Base-by-base conservation (phyloP, 2,797 vertebrate genomes). In the Triplophysa bombifrons region DNA sequence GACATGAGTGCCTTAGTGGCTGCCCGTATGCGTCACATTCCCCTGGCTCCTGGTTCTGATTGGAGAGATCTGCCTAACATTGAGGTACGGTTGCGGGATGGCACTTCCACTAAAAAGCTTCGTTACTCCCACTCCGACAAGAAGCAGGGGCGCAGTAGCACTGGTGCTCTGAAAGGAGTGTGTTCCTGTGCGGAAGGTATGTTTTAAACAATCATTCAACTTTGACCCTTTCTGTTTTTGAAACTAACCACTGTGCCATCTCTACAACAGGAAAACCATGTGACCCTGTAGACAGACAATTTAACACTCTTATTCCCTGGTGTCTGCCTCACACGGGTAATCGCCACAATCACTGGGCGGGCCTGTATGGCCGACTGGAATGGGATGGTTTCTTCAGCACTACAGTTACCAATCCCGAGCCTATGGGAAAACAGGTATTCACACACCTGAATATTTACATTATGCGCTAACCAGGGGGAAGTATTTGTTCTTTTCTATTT, bases 301-400 rank as follows among this genome's bases (percentile, higher is more conserved):
- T 99, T 85, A 97, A 96, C 92, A 99, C 97, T 0, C 92, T 99
- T 69, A 96, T 99, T 86, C 98, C 97, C 0, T 99, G 97, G 98
- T 99, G 97, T 88, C 88, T 99, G 83, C 98, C 98, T 3, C 98
- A 99, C 90, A 99, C 98, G 0, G 98, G 97, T 0, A 99, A 99
- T 91, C 92, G 96, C n/a, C 96, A 99, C 91, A 98, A 99, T 87
- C 97, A 99, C 90, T 99, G 98, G 98, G 97, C 98, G 0, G 98
- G 98, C 19, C 95, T 99, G 3, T 99, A 99, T 0, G 97, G 98
- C 30, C 91, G 97, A 19, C 84, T 99, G 75, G 97, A 98, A 87
- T 99, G 98, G 98, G 96, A 99, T 0, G 97, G 97, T 25, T 99
- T 99, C 93, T 99, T 99, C 92, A 99, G 97, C 91, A 99, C 97